These are phyloP conservation scores for Myzus persicae DNA, from an alignment of 1,140 invertebrate genomes.

Conservation along the genomic window DNA sequence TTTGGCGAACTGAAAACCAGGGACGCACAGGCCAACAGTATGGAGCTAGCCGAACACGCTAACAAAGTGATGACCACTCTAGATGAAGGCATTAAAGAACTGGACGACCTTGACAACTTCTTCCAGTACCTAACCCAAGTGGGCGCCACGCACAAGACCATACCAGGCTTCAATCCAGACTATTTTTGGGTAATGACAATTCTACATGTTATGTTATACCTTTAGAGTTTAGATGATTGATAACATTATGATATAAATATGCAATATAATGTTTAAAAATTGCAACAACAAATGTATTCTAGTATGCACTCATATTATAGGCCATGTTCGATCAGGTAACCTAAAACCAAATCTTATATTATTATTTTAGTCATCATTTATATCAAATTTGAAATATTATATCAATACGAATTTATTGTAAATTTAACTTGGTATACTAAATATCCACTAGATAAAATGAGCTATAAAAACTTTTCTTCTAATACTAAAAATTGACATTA, in stretches of 20 bases:
- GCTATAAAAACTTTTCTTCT: background rate
- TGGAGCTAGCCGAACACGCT: slow-evolving; percentile 86
- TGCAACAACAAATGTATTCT: background rate
- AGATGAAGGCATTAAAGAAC: slow-evolving; percentile 83
- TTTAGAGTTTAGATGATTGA: background rate
- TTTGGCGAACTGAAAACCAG: slow-evolving; percentile 80
- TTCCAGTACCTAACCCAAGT: slow-evolving; percentile 82
- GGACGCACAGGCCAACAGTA: slow-evolving; percentile 80
- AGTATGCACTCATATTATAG: background rate
- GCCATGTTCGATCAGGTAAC: background rate
- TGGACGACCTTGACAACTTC: slow-evolving; percentile 85
- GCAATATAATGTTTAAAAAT: no score
- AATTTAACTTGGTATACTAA: background rate
- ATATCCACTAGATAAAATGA: background rate
- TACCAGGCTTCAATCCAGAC: slow-evolving; percentile 84
- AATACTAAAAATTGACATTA: background rate
- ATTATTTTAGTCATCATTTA: background rate
- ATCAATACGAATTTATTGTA: background rate
- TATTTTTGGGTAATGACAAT: slow-evolving; percentile 82
- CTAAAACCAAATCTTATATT: background rate
- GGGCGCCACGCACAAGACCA: slow-evolving; percentile 81
- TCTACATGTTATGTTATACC: background rate
- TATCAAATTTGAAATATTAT: background rate
- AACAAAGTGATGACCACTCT: slow-evolving; percentile 87
- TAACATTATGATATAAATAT: no score